Evolutionary conservation across 2,888 invertebrate species (phyloP).

Genomic region (Steinernema hermaphroditum): DNA sequence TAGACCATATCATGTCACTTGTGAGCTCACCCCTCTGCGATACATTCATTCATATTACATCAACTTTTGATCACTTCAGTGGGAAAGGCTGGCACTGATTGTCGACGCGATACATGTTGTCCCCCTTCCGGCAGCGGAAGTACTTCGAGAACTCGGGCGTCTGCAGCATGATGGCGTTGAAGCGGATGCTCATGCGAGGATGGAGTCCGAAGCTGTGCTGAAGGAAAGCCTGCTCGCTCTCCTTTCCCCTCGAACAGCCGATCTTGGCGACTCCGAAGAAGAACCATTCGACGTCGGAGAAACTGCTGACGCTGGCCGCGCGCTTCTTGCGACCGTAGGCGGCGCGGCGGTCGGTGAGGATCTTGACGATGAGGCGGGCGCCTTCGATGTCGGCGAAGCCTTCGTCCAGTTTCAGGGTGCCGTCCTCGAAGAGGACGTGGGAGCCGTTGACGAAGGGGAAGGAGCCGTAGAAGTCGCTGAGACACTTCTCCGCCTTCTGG

Average conservation of each 20-base stretch:
- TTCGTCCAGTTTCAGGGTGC: neutral
- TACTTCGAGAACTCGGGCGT: slow-evolving; percentile 1
- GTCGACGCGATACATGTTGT: neutral
- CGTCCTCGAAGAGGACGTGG: neutral
- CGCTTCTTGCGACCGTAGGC: too few relatives aligned
- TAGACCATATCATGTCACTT: too few relatives aligned
- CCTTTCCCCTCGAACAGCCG: neutral
- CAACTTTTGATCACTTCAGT: neutral
- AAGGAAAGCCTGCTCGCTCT: neutral
- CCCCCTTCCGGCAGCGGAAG: neutral
- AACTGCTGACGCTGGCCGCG: too few relatives aligned
- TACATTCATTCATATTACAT: too few relatives aligned
- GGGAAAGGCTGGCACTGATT: neutral
- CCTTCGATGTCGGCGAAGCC: neutral
- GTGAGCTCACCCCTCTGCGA: too few relatives aligned
- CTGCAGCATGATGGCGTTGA: neutral
- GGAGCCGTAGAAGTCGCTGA: neutral
- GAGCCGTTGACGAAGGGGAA: neutral
- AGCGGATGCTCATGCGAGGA: neutral
- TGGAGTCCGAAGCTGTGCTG: neutral
- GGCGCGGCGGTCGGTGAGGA: neutral
- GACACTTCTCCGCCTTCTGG: neutral
- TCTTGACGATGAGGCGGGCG: neutral
- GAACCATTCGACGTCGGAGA: neutral
- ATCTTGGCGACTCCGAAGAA: neutral